These are phyloP conservation scores for Drosophila nikananu DNA, from an alignment of 1,140 invertebrate genomes.

Conservation along the genomic window DNA sequence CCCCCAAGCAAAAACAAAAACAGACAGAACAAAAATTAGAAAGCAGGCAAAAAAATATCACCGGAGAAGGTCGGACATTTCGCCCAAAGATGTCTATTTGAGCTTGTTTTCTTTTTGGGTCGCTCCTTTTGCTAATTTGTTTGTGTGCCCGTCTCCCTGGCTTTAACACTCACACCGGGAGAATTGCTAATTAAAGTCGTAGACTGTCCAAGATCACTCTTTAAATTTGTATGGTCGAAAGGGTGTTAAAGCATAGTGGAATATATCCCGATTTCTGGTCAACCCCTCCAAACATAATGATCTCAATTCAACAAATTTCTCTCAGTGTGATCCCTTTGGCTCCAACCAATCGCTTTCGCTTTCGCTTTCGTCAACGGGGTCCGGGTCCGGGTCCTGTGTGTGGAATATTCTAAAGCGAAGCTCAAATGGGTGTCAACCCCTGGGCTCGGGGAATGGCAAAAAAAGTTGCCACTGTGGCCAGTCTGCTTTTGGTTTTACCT, in stretches of 20 bases:
- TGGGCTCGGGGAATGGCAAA: slow-evolving; percentile 40
- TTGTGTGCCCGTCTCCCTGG: slow-evolving; percentile 61
- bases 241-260: rapidly evolving
- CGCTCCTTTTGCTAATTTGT: slow-evolving; percentile 81
- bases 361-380: slow-evolving; percentile 45
- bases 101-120: slow-evolving; percentile 62
- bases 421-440: slow-evolving; percentile 74
- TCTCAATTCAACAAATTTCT: neutral
- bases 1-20: slow-evolving; percentile 2
- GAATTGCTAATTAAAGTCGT: no score
- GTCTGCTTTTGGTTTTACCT: slow-evolving; percentile 52
- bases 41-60: slow-evolving; percentile 20
- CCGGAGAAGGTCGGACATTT: slow-evolving; percentile 51
- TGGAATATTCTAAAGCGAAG: slow-evolving; percentile 58
- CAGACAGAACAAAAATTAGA: neutral
- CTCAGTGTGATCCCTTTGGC: slow-evolving; percentile 7
- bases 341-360: slow-evolving; percentile 48
- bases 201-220: neutral
- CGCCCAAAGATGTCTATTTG: slow-evolving; percentile 66
- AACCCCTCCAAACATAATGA: neutral
- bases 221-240: neutral
- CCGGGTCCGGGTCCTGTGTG: slow-evolving; percentile 42
- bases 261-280: no score
- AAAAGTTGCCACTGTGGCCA: slow-evolving; percentile 54
- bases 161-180: slow-evolving; percentile 8